Base-by-base conservation (phyloP, 1,140 invertebrate species). In the Babylonia areolata region DNA sequence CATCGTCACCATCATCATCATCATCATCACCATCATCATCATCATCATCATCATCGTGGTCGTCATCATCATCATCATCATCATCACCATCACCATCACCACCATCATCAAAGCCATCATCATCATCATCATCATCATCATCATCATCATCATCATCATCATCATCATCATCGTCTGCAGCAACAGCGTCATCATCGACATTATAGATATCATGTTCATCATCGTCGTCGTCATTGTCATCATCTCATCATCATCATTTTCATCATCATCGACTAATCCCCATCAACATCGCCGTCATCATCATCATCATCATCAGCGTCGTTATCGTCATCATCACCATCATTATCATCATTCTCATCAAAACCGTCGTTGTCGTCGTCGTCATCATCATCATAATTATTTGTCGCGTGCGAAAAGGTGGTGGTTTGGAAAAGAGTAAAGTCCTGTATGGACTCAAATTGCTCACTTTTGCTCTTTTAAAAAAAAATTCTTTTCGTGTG, bases 1-100 rank as follows among this genome's bases (percentile, higher is more conserved):
- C 58, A 31, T 69, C 58, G 35, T 69, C 58, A 64, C 28, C 81
- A 64, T 69, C 81, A 23, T 54, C 71, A 84, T 42, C 58, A 64
- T 69, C 81, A 64, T 39, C 81, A 83, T 69, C 81, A 83, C 28
- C 81, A 83, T 69, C 58, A 69, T 69, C 58, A 83, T 69, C 35
- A 82, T 69, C 46, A 64, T 69, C 81, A 64, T 69, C 81, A 83
- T 69, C 81, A 58, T 69, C n/a, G 35, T n/a, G 35, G 35, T 69
- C 58, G 35, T 69, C 58, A 64, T 39, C 81, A 64, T 69, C 81
- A 23, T 69, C 35, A 64, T 69, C 39, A 80, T 78, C 75, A 39
- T 39, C 78, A 80, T 80, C 78, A 80, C 42, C 78, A 31, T 42
- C 35, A 80, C 42, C 78, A 80, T 80, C 77, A 78, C 28, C 35